A percentile compares a stretch with the other conserved stretches of the same genome.
These are phyloP conservation scores for Drosophila histrio DNA, from an alignment of 2,888 invertebrate genomes.

Conservation along the genomic window DNA sequence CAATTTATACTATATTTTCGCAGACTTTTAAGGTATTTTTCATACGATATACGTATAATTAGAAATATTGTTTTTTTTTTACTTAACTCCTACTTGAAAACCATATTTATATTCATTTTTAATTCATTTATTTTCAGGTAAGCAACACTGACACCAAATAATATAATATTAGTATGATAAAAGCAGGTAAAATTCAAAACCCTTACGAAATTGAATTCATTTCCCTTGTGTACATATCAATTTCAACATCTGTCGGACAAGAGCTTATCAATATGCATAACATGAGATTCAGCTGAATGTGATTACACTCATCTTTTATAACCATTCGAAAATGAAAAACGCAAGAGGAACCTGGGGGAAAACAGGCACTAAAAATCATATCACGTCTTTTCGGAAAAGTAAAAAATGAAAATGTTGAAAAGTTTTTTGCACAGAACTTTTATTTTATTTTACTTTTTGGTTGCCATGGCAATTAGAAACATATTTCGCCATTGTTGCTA, in stretches of 20 bases:
- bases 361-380: conserved; percentile 22
- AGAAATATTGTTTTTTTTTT: neutral
- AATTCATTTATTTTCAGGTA: conserved; percentile 43
- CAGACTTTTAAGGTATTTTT: neutral
- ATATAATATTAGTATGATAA: neutral
- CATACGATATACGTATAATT: neutral
- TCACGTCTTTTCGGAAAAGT: conserved; percentile 43
- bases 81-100: neutral
- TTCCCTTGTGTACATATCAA: conserved; percentile 17
- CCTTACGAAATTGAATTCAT: neutral
- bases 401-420: conserved; percentile 34
- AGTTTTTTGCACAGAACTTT: conserved; percentile 9
- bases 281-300: conserved; percentile 12
- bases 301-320: conserved; percentile 17
- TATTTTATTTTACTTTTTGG: neutral
- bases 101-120: neutral
- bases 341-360: neutral
- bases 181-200: neutral
- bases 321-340: neutral
- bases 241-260: conserved; percentile 9
- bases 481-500: conserved; percentile 46
- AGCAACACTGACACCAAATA: conserved; percentile 3
- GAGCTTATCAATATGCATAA: conserved; percentile 40
- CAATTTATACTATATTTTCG: neutral
- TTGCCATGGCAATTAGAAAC: conserved; percentile 62